phyloP scores from a whole-genome alignment of 2,113 vertebrate genomes.

The Taxidea taxus region DNA sequence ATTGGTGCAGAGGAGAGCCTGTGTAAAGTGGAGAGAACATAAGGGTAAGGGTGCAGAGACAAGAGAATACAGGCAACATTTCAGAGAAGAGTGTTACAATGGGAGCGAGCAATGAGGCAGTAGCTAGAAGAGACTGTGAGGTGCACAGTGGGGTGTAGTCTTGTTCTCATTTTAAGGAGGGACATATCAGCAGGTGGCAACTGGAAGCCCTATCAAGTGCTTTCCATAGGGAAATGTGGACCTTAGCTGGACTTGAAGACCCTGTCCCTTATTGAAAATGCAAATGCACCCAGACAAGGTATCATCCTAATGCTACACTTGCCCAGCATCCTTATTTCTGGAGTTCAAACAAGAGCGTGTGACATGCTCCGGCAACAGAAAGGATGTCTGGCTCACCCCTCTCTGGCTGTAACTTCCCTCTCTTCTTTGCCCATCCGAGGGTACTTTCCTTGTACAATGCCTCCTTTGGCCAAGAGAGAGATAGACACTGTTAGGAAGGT shows the following conservation, averaged over 20 bases:
- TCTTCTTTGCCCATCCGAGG: background rate
- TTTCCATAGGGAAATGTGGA: background rate
- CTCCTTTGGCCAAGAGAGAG: background rate
- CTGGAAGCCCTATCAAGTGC: background rate
- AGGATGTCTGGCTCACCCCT: background rate
- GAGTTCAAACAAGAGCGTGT: background rate
- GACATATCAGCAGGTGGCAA: background rate
- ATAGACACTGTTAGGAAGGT: slow-evolving; percentile 18
- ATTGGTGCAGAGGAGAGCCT: background rate
- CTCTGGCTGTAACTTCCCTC: slow-evolving; percentile 1
- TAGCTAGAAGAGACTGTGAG: background rate
- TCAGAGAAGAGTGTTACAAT: background rate
- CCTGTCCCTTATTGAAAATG: background rate
- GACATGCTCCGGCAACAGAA: background rate
- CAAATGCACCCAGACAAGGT: background rate
- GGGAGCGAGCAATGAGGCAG: background rate
- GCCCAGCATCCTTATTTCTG: background rate
- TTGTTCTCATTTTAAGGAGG: background rate
- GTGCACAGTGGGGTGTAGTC: background rate
- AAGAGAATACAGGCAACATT: background rate
- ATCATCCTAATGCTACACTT: background rate
- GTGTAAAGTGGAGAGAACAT: background rate
- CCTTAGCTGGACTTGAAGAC: background rate
- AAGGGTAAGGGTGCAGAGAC: background rate
- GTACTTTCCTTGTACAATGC: slow-evolving; percentile 26